phyloP scores from a whole-genome alignment of 2,888 invertebrate species.

The Orthosia gothica region DNA sequence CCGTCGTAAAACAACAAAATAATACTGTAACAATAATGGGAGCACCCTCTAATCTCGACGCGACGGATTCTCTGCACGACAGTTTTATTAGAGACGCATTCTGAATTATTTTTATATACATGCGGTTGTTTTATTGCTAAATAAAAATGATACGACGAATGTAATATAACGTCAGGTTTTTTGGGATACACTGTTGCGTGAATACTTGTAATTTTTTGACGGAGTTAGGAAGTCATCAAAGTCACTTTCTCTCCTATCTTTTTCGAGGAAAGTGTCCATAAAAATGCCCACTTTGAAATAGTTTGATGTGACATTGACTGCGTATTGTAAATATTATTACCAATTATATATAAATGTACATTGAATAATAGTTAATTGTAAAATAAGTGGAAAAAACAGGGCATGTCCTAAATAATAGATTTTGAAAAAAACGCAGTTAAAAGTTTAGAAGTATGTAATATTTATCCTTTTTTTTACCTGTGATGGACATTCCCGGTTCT shows the following conservation, averaged over 20 bases:
- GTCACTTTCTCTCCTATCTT: neutral
- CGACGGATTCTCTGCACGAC: slow-evolving; percentile 68
- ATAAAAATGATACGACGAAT: slow-evolving; percentile 76
- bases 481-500: too few species aligned
- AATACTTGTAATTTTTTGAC: slow-evolving; percentile 12
- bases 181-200: slow-evolving; percentile 46
- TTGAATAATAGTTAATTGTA: neutral
- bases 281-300: too few species aligned
- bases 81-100: slow-evolving; percentile 84
- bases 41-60: slow-evolving; percentile 83
- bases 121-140: slow-evolving; percentile 83
- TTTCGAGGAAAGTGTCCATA: neutral
- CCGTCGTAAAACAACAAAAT: slow-evolving; percentile 90
- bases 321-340: too few species aligned
- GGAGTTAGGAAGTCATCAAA: neutral
- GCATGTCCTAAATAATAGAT: too few species aligned
- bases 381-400: too few species aligned
- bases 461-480: too few species aligned
- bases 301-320: neutral
- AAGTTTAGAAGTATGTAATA: too few species aligned
- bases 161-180: slow-evolving; percentile 56
- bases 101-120: slow-evolving; percentile 85
- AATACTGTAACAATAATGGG: slow-evolving; percentile 87
- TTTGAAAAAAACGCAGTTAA: too few species aligned
- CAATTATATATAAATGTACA: too few species aligned